A percentile compares a stretch with the other conserved stretches of the same genome.
phyloP scores from a whole-genome alignment of 2,797 vertebrate genomes.

The Brotula barbata region DNA sequence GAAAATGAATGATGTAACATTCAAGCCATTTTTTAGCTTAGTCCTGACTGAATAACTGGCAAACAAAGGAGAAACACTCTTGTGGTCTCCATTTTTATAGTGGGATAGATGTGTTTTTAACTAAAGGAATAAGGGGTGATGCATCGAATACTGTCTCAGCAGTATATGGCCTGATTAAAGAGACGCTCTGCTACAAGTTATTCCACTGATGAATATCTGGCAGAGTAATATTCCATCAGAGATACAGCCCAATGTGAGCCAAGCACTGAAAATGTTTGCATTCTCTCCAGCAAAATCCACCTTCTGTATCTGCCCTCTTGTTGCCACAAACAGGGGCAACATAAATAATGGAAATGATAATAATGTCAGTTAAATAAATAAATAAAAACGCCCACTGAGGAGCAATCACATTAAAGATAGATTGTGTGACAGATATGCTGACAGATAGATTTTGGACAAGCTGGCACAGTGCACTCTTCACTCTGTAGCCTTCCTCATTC shows the following conservation, averaged over 20 bases:
- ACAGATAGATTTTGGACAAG: constrained; percentile 47
- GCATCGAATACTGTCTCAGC: constrained; percentile 42
- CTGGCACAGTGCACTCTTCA: constrained; percentile 21
- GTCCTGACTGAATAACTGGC: constrained; percentile 36
- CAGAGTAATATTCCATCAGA: constrained; percentile 32
- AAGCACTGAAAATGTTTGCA: constrained; percentile 20
- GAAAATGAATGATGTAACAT: constrained; percentile 27
- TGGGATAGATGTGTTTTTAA: constrained; percentile 36
- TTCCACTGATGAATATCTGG: constrained; percentile 53
- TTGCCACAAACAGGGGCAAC: constrained; percentile 22
- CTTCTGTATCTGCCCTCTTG: constrained; percentile 44
- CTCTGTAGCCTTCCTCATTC: constrained; percentile 8
- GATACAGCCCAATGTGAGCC: not conserved
- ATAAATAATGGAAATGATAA: constrained; percentile 70
- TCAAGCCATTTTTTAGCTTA: constrained; percentile 31
- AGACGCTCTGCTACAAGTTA: constrained; percentile 40
- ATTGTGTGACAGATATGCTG: constrained; percentile 57
- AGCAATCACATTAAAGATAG: constrained; percentile 43
- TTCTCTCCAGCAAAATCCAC: constrained; percentile 35
- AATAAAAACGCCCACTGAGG: constrained; percentile 35
- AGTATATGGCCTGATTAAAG: constrained; percentile 46
- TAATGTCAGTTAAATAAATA: constrained; percentile 56
- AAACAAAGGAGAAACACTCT: constrained; percentile 30
- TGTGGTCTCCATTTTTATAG: not conserved
- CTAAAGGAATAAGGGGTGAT: constrained; percentile 29